These are phyloP conservation scores for Octonoba sinensis DNA, from an alignment of 2,888 invertebrate genomes.

Conservation along the genomic window DNA sequence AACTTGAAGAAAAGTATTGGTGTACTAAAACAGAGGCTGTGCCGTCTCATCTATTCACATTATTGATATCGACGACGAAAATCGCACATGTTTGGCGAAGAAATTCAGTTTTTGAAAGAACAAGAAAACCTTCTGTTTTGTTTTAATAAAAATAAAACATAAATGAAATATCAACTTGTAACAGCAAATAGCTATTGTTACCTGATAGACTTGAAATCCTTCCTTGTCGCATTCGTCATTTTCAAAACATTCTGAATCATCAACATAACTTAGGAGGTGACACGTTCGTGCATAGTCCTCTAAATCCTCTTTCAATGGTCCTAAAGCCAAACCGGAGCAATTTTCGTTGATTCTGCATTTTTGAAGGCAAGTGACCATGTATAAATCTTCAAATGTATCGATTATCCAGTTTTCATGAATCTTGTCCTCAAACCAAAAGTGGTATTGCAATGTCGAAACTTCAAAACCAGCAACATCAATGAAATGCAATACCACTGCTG, in stretches of 20 bases:
- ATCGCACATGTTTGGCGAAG: too few relatives aligned
- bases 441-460: slow-evolving; percentile 13
- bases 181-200: neutral
- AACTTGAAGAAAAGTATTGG: too few relatives aligned
- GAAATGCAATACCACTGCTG: too few relatives aligned
- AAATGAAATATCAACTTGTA: neutral
- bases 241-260: slow-evolving; percentile 17
- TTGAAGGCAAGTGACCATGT: slow-evolving; percentile 34
- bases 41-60: too few relatives aligned
- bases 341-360: slow-evolving; percentile 21
- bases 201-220: slow-evolving; percentile 26
- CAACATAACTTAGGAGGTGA: slow-evolving; percentile 8
- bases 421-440: slow-evolving; percentile 28
- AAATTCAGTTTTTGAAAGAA: too few relatives aligned
- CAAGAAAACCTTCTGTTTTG: neutral
- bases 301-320: slow-evolving; percentile 4
- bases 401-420: slow-evolving; percentile 37
- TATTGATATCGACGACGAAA: too few relatives aligned
- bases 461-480: neutral
- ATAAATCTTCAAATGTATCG: neutral
- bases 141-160: neutral
- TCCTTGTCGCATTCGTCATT: slow-evolving; percentile 13
- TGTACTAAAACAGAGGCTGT: too few relatives aligned
- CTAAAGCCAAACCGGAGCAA: slow-evolving; percentile 28
- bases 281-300: slow-evolving; percentile 28